Conservation (phyloP, 2,888 invertebrate genomes). For the Netelia inedita region DNA sequence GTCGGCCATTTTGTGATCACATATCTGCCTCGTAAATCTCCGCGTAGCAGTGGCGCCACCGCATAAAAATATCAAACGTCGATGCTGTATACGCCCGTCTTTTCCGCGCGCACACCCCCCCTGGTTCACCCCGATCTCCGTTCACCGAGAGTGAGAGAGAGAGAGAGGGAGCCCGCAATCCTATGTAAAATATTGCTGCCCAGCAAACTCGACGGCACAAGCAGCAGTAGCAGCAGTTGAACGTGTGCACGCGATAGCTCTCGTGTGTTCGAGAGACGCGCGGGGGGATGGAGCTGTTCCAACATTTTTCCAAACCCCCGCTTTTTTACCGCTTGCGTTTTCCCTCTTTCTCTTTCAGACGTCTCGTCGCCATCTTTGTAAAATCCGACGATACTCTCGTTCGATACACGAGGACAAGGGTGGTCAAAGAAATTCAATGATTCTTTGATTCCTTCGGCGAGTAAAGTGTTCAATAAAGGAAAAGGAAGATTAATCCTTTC, state of each 20-base stretch:
- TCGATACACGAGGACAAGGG: too few species aligned
- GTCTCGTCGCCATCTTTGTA: constrained; percentile 44
- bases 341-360: constrained; percentile 22
- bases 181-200: constrained; percentile 84
- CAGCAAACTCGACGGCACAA: constrained; percentile 74
- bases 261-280: constrained; percentile 10
- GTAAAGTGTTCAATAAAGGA: too few species aligned
- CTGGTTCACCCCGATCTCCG: constrained; percentile 38
- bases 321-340: constrained; percentile 15
- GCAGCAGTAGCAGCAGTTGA: constrained; percentile 46
- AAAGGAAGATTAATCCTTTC: too few species aligned
- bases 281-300: constrained; percentile 51
- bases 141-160: constrained; percentile 66
- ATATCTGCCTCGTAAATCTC: constrained; percentile 85
- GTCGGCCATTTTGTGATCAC: constrained; percentile 85
- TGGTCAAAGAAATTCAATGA: not conserved
- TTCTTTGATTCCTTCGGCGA: not conserved
- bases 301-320: constrained; percentile 60
- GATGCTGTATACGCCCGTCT: constrained; percentile 77
- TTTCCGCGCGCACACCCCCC: not conserved
- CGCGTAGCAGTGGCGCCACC: constrained; percentile 79
- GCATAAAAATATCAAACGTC: constrained; percentile 85
- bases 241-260: constrained; percentile 58
- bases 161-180: constrained; percentile 77
- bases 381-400: not conserved